Base-by-base conservation (phyloP, 53 echinoderm and acorn worm genomes). In the Mesocentrotus franciscanus region DNA sequence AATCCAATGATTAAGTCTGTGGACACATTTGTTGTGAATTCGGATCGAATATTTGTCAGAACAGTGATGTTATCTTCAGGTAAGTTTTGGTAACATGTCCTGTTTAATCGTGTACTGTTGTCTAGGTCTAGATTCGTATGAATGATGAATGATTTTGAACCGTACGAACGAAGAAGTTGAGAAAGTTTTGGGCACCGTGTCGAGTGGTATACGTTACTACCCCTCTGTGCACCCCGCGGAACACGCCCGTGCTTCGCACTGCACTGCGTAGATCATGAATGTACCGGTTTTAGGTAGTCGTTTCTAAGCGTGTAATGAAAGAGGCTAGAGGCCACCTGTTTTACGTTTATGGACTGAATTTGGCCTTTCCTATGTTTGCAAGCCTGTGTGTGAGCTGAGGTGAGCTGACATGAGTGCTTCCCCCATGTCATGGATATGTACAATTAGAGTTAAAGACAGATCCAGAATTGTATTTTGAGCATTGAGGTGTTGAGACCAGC, bases 151-250 rank as follows among this genome's bases (percentile, higher is more conserved):
- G 49, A 84, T 20, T 49, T 42, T 49, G 20, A 49, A 49, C 8
- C 49, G 42, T 32, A 49, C 9, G 39, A 49, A 49, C 8, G 5
- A 42, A 8, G 84, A 49, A 84, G 49, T 42, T 74, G 14, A 17
- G 20, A 84, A 84, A 84, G 84, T 84, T 84, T 32, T 42, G 35
- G 84, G 78, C 32, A 32, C 29, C 34, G 32, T 34, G 78, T 12
- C 34, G 32, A 78, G 78, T 12, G 30, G 78, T 33, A 30, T 74
- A 11, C 70, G 0, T 8, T 39, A 2, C 9, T 49, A 84, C 79
- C 79, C 79, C 33, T 33, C 79, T 32, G 49, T 84, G 84, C 49
- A 84, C 84, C 84, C 84, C 84, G 39, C 74, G 32, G 29, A 49
- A 36, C 84, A 84, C 84, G 27, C 84, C 84, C 49, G 14, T 49